Evolutionary conservation across 1,140 invertebrate species (phyloP), one percentile per base, ranked within the genome.

Genomic region (Polyergus mexicanus): DNA sequence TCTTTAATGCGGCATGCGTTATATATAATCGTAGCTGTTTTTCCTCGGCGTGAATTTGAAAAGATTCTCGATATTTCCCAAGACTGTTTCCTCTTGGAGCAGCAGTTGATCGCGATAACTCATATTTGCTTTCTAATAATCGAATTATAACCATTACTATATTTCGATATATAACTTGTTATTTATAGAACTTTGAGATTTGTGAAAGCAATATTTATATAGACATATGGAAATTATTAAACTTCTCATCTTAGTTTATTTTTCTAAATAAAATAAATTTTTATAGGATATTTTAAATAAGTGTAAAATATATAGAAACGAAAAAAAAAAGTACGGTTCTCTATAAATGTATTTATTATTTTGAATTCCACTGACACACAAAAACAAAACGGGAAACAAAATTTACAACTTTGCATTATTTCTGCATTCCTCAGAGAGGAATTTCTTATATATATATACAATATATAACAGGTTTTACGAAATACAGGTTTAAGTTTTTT

Each of bases 11-110:
- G 25, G 68, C 54, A 25, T 47, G 68, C 54, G 74, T 74, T 60
- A 81, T 72, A 60, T 72, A 62, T 72, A 81, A 81, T 81, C 78
- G 51, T 35, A 38, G n/a, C 66, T 38, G 47, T 60, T 72, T 72
- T 69, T 38, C 54, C 32, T 35, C 13, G 38, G 4, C 38, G 54
- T 47, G 22, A 60, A 83, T 83, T 83, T 13, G 25, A 44, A 58
- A 74, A 66, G 44, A 19, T 16, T 44, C 3, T 74, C 78, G 68
- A 19, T 44, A 56, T 60, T 35, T 62, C 11, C 25, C 66, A n/a
- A 41, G 76, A 56, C 47, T 41, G 19, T 11, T 80, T 32, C 41
- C 5, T 11, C 32, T 32, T 3, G 0, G 32, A 22, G 19, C 19
- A 44, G 16, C 38, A 28, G 25, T 60, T 60, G 56, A 72, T 81